Percentiles rank a stretch among this genome's conserved stretches.
Evolutionary conservation across 2,113 vertebrate species (phyloP).

Genomic region (Sinocyclocheilus grahami): DNA sequence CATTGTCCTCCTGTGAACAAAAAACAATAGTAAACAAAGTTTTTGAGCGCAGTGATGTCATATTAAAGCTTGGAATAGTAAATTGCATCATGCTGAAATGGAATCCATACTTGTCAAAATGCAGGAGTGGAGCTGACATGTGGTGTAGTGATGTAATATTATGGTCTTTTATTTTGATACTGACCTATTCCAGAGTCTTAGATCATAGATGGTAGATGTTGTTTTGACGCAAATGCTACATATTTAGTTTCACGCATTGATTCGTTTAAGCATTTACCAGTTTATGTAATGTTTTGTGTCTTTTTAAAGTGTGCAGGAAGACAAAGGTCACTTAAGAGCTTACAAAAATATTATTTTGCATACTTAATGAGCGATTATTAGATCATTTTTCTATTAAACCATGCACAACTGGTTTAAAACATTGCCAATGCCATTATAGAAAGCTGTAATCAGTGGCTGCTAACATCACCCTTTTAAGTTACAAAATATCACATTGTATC

Average conservation of each 20-base stretch:
- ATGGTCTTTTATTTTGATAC: constrained; percentile 6
- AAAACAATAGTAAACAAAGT: too few species aligned
- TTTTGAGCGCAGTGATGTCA: too few species aligned
- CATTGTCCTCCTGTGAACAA: constrained; percentile 6
- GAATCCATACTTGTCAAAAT: constrained; percentile 1
- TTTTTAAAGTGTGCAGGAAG: too few species aligned
- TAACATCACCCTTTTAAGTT: background rate
- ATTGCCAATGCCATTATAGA: background rate
- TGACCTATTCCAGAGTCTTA: background rate
- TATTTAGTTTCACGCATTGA: background rate
- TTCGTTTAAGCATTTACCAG: background rate
- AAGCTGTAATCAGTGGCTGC: constrained; percentile 4
- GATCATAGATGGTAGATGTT: background rate
- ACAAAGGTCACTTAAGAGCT: background rate
- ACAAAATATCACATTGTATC: background rate
- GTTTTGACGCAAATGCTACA: background rate
- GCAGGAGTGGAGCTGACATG: constrained; percentile 16
- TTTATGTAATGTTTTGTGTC: background rate
- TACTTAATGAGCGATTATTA: too few species aligned
- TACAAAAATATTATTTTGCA: background rate
- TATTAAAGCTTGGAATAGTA: too few species aligned
- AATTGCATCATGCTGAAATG: too few species aligned
- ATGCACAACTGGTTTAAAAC: background rate
- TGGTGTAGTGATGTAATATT: constrained; percentile 19
- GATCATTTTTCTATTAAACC: background rate